These are phyloP conservation scores for Autographa pulchrina DNA, from an alignment of 2,888 invertebrate species.

Conservation along the genomic window DNA sequence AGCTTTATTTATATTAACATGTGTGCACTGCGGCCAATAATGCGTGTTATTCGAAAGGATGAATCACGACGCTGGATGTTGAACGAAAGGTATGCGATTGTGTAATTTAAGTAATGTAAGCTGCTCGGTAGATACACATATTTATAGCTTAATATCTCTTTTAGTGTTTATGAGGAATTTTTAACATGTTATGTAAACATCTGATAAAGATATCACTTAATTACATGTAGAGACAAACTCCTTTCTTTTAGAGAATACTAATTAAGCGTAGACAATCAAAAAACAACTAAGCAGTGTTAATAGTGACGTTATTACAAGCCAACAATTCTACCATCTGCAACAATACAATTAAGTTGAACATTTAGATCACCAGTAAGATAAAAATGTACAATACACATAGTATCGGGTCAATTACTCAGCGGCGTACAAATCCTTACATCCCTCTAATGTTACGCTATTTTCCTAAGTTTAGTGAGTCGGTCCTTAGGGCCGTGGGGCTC, in stretches of 20 bases:
- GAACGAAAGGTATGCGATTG: conserved; percentile 38
- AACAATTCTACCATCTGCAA: not conserved
- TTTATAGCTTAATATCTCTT: conserved; percentile 34
- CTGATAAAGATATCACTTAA: too few relatives aligned
- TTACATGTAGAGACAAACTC: too few relatives aligned
- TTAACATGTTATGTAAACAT: not conserved
- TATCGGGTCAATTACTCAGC: not conserved
- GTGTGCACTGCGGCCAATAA: conserved; percentile 52
- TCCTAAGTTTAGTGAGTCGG: conserved; percentile 10
- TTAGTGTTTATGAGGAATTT: not conserved
- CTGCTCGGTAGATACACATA: not conserved
- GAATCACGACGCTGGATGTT: conserved; percentile 42
- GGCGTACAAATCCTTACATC: not conserved
- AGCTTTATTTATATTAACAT: conserved; percentile 61
- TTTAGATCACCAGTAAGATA: not conserved
- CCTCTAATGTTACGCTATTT: conserved; percentile 8
- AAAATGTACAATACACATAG: not conserved
- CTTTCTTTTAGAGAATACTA: too few relatives aligned
- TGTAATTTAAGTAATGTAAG: conserved; percentile 32
- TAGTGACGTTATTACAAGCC: not conserved
- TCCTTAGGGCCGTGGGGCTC: conserved; percentile 11
- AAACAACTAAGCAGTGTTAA: not conserved
- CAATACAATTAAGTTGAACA: not conserved
- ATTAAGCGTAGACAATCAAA: too few relatives aligned
- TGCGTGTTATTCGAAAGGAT: conserved; percentile 50